A percentile compares a stretch with the other conserved stretches of the same genome.
Evolutionary conservation across 1,140 invertebrate genomes (phyloP).

Genomic region (Brachionus koreanus): DNA sequence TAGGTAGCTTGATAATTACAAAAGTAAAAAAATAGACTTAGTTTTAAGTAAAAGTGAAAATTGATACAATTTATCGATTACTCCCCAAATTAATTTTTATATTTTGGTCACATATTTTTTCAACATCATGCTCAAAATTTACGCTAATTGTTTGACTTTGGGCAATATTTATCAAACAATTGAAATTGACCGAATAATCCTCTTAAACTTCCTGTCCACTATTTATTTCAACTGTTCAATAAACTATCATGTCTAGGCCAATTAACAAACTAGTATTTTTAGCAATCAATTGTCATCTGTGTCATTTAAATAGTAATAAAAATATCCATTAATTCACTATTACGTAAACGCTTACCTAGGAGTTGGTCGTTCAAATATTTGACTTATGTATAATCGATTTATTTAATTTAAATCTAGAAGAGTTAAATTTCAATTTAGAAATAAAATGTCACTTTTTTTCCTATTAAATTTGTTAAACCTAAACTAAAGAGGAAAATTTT

Average conservation of each 20-base stretch:
- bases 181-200: neutral
- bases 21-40: neutral
- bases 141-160: conserved; percentile 20
- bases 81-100: neutral
- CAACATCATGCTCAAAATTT: conserved; percentile 7
- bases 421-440: conserved; percentile 5
- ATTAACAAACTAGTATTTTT: neutral
- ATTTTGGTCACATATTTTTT: conserved; percentile 13
- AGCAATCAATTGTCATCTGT: neutral
- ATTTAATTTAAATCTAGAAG: neutral
- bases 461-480: neutral
- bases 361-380: neutral
- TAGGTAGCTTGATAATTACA: neutral
- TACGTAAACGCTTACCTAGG: neutral
- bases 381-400: neutral
- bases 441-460: neutral
- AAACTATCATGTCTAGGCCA: conserved; percentile 17
- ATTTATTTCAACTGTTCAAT: conserved; percentile 10
- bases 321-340: neutral
- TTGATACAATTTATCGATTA: neutral
- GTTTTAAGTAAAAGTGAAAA: neutral
- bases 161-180: neutral
- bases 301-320: neutral
- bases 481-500: neutral
- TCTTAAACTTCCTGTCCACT: neutral